A percentile compares a stretch with the other conserved stretches of the same genome.
Conservation (phyloP, 2,113 vertebrate species). For the Manacus vitellinus region DNA sequence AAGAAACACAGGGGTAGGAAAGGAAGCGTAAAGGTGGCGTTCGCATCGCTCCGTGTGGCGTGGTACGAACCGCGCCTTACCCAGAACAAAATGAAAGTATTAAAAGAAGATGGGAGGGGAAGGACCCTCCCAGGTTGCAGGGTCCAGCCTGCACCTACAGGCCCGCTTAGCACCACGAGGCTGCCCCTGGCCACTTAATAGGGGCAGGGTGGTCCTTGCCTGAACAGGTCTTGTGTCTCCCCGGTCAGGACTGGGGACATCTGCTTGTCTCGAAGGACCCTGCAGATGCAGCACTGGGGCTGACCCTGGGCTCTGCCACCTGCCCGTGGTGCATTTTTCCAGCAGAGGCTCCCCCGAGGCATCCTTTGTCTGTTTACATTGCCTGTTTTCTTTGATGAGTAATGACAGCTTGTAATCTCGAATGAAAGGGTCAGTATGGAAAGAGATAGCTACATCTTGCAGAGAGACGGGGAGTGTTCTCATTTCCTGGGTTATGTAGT, state of each 20-base stretch:
- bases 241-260: not conserved
- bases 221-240: not conserved
- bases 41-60: accelerated
- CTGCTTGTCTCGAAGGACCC: too few relatives aligned
- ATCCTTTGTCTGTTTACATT: not conserved
- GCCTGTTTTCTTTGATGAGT: not conserved
- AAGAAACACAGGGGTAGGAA: not conserved
- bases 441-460: not conserved
- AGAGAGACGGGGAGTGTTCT: accelerated
- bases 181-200: not conserved
- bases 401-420: not conserved
- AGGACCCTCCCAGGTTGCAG: not conserved
- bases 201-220: accelerated
- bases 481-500: not conserved
- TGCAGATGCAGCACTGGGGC: accelerated
- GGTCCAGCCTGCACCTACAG: not conserved
- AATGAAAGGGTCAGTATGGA: not conserved
- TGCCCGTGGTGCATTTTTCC: not conserved
- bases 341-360: not conserved
- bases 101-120: not conserved
- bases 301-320: not conserved
- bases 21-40: accelerated
- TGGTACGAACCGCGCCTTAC: accelerated
- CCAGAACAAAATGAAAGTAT: not conserved
- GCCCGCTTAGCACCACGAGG: accelerated